Conservation (phyloP, 2,113 vertebrate genomes). For the Pelecanoides urinatrix region DNA sequence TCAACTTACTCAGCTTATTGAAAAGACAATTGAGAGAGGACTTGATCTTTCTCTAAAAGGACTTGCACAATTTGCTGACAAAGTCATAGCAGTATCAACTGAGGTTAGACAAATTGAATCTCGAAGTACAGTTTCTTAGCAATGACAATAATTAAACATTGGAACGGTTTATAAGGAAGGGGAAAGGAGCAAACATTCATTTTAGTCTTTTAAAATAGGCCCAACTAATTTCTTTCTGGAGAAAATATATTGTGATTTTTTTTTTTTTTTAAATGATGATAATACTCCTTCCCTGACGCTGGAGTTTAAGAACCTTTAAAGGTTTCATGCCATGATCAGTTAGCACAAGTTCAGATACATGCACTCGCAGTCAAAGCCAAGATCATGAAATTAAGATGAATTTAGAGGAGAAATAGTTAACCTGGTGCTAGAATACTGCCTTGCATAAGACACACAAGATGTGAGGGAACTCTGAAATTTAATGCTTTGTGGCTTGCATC, state of each 20-base stretch:
- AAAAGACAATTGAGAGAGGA: constrained; percentile 48
- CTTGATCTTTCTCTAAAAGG: constrained; percentile 35
- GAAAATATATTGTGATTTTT: neutral
- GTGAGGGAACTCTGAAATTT: constrained; percentile 23
- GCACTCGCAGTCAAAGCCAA: neutral
- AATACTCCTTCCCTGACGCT: neutral
- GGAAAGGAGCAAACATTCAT: neutral
- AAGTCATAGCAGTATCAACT: constrained; percentile 7
- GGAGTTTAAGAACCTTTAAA: neutral
- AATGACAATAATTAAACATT: neutral
- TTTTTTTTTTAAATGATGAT: neutral
- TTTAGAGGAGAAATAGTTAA: constrained; percentile 29
- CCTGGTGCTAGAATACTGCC: neutral
- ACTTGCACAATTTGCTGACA: constrained; percentile 51
- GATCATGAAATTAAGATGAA: neutral
- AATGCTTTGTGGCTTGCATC: constrained; percentile 25
- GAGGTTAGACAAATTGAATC: constrained; percentile 15
- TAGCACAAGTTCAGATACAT: neutral
- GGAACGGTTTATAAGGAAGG: neutral
- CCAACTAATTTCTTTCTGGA: neutral
- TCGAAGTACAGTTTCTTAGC: neutral
- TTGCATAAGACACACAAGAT: neutral
- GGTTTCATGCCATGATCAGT: neutral
- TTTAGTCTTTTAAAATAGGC: neutral
- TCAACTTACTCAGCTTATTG: constrained; percentile 57